Percentiles rank a stretch among this genome's conserved stretches.
Conservation (phyloP, 1,140 invertebrate species). For the Psix sp. region DNA sequence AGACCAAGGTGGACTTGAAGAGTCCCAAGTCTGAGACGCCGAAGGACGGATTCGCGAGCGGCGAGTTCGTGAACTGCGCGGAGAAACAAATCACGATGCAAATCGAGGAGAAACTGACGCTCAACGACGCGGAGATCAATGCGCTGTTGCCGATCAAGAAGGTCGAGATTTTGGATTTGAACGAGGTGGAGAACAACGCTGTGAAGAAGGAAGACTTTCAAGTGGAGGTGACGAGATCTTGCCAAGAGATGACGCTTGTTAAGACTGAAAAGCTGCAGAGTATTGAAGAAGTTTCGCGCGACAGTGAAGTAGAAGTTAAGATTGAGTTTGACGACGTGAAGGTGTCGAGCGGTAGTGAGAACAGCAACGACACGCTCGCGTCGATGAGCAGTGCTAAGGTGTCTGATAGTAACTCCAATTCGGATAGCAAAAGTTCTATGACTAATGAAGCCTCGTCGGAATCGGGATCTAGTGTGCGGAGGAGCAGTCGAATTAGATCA, state of each 20-base stretch:
- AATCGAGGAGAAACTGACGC: constrained; percentile 16
- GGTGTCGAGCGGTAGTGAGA: constrained; percentile 72
- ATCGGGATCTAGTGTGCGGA: constrained; percentile 72
- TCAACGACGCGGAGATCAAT: constrained; percentile 13
- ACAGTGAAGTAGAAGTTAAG: constrained; percentile 70
- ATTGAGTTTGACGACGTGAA: constrained; percentile 71
- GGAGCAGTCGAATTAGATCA: constrained; percentile 75
- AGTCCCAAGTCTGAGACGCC: constrained; percentile 1
- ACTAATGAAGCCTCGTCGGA: constrained; percentile 72
- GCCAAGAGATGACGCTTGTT: not conserved
- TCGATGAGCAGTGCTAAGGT: constrained; percentile 64
- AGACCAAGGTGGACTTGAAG: not conserved
- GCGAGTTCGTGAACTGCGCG: constrained; percentile 7
- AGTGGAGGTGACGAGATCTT: not conserved
- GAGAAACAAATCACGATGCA: constrained; percentile 14
- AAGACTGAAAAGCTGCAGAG: constrained; percentile 37
- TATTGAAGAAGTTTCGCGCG: constrained; percentile 65
- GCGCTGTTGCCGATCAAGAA: constrained; percentile 35
- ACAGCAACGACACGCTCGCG: constrained; percentile 72
- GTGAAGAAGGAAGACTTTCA: constrained; percentile 53
- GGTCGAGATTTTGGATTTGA: constrained; percentile 29
- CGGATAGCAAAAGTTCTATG: constrained; percentile 60
- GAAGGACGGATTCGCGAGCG: not conserved
- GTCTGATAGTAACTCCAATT: constrained; percentile 58
- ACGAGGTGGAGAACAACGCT: constrained; percentile 7